These are phyloP conservation scores for Deilephila elpenor DNA, from an alignment of 2,888 invertebrate species.

Conservation along the genomic window DNA sequence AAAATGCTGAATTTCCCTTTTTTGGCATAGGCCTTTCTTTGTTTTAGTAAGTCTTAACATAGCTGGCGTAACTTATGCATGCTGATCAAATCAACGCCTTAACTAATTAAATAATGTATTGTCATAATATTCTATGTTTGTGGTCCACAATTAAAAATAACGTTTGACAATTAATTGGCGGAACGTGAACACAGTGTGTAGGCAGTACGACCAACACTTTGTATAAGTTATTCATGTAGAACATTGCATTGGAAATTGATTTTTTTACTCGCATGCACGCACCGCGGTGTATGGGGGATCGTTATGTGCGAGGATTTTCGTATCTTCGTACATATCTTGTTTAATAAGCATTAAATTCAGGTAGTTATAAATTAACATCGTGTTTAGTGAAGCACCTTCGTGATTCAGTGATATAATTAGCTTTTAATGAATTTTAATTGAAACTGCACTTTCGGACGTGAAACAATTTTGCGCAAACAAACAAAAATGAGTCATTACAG, in stretches of 20 bases:
- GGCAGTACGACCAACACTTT: conserved; percentile 22
- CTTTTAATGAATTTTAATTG: conserved; percentile 4
- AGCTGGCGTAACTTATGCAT: no score
- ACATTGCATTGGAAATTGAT: conserved; percentile 37
- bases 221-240: conserved; percentile 36
- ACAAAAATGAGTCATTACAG: not conserved
- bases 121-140: not conserved
- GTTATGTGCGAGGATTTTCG: conserved; percentile 6
- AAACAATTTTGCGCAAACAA: not conserved
- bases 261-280: conserved; percentile 28
- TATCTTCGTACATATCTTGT: conserved; percentile 14
- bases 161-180: not conserved
- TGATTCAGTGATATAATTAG: conserved; percentile 10
- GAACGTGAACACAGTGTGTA: conserved; percentile 6
- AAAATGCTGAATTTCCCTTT: no score
- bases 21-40: no score
- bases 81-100: not conserved
- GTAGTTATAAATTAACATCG: conserved; percentile 9
- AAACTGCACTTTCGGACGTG: not conserved
- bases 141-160: not conserved
- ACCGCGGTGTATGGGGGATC: conserved; percentile 19
- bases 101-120: no score
- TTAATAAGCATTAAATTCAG: conserved; percentile 22
- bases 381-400: conserved; percentile 14
- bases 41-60: no score